Base-by-base conservation (phyloP, 2,888 invertebrate genomes). In the Gisinianus flammeolus region DNA sequence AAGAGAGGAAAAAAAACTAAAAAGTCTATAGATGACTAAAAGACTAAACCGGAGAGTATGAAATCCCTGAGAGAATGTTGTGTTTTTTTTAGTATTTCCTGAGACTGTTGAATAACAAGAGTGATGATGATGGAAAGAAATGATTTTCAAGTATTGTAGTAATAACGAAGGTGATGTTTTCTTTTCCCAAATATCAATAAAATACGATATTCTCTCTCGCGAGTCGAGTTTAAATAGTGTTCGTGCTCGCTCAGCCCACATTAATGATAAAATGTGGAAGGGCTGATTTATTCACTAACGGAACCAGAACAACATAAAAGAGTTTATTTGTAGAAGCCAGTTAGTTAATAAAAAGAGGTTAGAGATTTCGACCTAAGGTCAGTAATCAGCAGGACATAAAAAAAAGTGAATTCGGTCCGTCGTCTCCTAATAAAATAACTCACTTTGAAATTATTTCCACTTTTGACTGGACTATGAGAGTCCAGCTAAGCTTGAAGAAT, bases 401-500 rank as follows among this genome's bases (percentile, higher is more conserved):
- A 30, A 58, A 66, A 72, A 68, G 67, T 72, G 72, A 78, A 73
- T 78, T 78, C 73, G 68, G 58, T 73, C 77, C 73, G 78, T 78
- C 78, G 78, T 72, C 78, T 72, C 67, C 78, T 78, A 72, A 73
- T 78, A 73, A 78, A 78, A 78, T 78, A 78, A 78, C 78, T 78
- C 78, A 78, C 58, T 78, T 66, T 22, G 30, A n/a, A 66, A 72
- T 72, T 67, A 72, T 72, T 56, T 71, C 66, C 54, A 71, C 71
- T 58, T 66, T 66, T 62, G 54, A 54, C 70, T 12, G 30, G 56
- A 67, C 54, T 26, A 44, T 19, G 71, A 71, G 33, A 58, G 52
- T 66, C 44, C 62, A 44, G 66, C 64, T 26, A 64, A 73, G 74
- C 35, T 35, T 22, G 52, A 30, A 52, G 44, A 68, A 76, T 67